Conservation (phyloP, 1,140 invertebrate species). For the Nasonia longicornis region DNA sequence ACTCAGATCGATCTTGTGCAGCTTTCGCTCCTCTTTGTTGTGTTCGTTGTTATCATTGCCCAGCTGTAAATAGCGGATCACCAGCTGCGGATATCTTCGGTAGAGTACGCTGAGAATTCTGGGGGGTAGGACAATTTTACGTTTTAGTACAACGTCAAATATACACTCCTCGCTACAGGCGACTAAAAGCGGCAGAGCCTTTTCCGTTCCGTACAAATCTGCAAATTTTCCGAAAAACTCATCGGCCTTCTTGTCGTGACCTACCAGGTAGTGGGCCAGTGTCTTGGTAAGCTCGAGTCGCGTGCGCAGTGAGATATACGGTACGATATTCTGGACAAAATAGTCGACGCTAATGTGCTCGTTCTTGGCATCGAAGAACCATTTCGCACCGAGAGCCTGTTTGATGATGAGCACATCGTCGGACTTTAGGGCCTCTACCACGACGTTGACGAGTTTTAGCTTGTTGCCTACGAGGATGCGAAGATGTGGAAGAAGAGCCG, state of each 20-base stretch:
- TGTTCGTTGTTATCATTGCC: not conserved
- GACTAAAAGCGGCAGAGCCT: constrained; percentile 49
- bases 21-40: not conserved
- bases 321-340: constrained; percentile 53
- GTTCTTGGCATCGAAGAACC: constrained; percentile 54
- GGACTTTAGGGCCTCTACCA: constrained; percentile 56
- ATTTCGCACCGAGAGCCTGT: constrained; percentile 52
- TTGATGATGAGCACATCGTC: constrained; percentile 52
- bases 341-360: constrained; percentile 49
- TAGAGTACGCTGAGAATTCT: constrained; percentile 49
- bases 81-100: constrained; percentile 52
- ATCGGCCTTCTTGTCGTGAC: constrained; percentile 43
- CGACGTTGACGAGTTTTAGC: constrained; percentile 36
- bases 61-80: constrained; percentile 56
- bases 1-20: not conserved
- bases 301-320: constrained; percentile 51
- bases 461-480: constrained; percentile 52
- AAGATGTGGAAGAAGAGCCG: constrained; percentile 48
- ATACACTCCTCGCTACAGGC: constrained; percentile 53
- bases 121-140: constrained; percentile 38
- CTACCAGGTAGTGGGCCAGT: constrained; percentile 44
- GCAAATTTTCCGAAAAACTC: constrained; percentile 49
- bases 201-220: constrained; percentile 45
- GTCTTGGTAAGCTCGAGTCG: constrained; percentile 53
- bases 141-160: constrained; percentile 38